Evolutionary conservation across 92 coral and sea anemone genomes (phyloP), one percentile per base, ranked within the genome.

Genomic region (Phymanthus crucifer): DNA sequence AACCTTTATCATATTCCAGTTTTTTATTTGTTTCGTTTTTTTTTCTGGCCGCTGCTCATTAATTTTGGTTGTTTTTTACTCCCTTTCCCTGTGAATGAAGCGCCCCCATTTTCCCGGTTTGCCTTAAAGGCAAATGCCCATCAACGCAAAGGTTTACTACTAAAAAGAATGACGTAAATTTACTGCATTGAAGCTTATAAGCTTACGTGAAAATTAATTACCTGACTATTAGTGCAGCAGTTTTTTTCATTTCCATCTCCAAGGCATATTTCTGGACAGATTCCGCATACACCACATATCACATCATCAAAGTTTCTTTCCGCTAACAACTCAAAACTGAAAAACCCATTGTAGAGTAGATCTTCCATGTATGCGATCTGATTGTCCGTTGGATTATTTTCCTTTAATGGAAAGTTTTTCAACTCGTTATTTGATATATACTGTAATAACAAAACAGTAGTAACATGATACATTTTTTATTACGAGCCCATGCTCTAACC

Each of bases 211-310:
- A 45, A 45, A 45, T 1, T 45, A 45, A 9, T 3, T 14, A 50
- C 24, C 58, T 50, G 58, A 14, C 19, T 50, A 3, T 50, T 50
- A 11, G n/a, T 50, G 23, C 24, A 50, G 19, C n/a, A 50, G 23
- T 50, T 50, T n/a, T 50, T 50, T 76, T 77, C 32, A 21, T n/a
- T 26, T 70, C 70, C 24, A 48, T 58, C 43, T 77, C 37, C 83
- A 68, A 77, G 29, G 9, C 43, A 50, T 70, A 70, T 34, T 34
- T 80, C 67, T 56, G 58, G 58, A 16, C 21, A 17, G 18, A 50
- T 21, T 8, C 58, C 58, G 18, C 26, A 50, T 10, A 50, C 23
- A 13, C 58, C 58, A 50, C 6, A 50, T 50, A 50, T 50, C 6
- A 50, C 58, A 50, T 50, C 58, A 50, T 50, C 58, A 11, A 50